Base-by-base conservation (phyloP, 2,888 invertebrate species). In the Leucozona laternaria region DNA sequence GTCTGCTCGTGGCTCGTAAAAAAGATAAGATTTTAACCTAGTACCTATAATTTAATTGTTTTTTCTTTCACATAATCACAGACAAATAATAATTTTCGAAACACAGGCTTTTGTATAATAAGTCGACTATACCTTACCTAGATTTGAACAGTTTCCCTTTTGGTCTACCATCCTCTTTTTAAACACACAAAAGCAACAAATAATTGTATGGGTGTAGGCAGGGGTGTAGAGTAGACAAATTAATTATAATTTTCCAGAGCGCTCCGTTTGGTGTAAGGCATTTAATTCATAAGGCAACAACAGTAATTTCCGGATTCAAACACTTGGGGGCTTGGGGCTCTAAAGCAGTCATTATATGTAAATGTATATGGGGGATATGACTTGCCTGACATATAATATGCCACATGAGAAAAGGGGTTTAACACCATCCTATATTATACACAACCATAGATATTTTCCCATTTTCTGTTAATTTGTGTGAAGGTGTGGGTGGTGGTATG, bases 271-370 rank as follows among this genome's bases (percentile, higher is more conserved):
- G 37, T 31, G 62, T 10, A 70, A 70, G 62, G 45, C 43, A 37
- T 84, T 79, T 64, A 64, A 79, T 71, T 55, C 77, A 81, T 37
- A 73, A 57, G 50, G 62, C 73, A 79, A 78, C 78, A 78, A 82
- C 75, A 82, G 57, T 62, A 82, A 86, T 84, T 79, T 76, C 84
- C 79, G 71, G 37, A 71, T 75, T 22, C 57, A 73, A 62, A 75
- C 53, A 28, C 25, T 53, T 53, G 53, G 28, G 15, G 25, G n/a
- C 25, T 53, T 53, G 53, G 28, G 15, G 25, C 53, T 28, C n/a
- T 25, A 50, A 50, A 15, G 13, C 22, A 25, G 22, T 15, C 22
- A 22, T n/a, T n/a, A n/a, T 13, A 50, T 15, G 20, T 4, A 4
- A 5, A n/a, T 15, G 3, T n/a, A n/a, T n/a, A 20, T 25, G 22